A percentile compares a stretch with the other conserved stretches of the same genome.
Evolutionary conservation across 2,113 vertebrate species (phyloP).

Genomic region (Syrrhaptes paradoxus): DNA sequence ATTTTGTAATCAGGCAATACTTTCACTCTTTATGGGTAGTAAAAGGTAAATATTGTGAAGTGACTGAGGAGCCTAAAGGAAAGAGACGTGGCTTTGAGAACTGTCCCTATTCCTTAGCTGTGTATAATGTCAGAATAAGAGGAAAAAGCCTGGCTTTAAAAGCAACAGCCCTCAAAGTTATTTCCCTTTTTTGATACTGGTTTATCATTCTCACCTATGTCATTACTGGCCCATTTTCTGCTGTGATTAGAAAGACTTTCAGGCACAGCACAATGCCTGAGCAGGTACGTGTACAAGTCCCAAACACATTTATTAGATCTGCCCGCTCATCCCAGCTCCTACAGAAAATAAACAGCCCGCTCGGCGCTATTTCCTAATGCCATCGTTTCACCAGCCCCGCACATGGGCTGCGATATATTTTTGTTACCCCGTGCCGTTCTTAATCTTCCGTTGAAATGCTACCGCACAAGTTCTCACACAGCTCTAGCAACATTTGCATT

Average conservation of each 20-base stretch:
- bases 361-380: not conserved
- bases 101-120: not conserved
- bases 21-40: not conserved
- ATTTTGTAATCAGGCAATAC: not conserved
- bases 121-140: not conserved
- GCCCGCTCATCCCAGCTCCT: not conserved
- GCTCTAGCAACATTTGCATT: not conserved
- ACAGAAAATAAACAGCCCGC: fast-evolving
- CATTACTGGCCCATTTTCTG: not conserved
- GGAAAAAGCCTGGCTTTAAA: not conserved
- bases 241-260: not conserved
- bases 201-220: not conserved
- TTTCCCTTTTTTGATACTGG: not conserved
- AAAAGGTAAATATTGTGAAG: not conserved
- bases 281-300: fast-evolving
- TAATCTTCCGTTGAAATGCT: not conserved
- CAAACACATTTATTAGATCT: not conserved
- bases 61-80: not conserved
- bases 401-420: fast-evolving
- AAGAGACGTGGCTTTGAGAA: not conserved
- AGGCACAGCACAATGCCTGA: not conserved
- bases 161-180: not conserved
- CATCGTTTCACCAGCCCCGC: not conserved
- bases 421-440: not conserved
- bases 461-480: not conserved